Evolutionary conservation across 2,113 vertebrate species (phyloP).

Genomic region (Galbula dea): DNA sequence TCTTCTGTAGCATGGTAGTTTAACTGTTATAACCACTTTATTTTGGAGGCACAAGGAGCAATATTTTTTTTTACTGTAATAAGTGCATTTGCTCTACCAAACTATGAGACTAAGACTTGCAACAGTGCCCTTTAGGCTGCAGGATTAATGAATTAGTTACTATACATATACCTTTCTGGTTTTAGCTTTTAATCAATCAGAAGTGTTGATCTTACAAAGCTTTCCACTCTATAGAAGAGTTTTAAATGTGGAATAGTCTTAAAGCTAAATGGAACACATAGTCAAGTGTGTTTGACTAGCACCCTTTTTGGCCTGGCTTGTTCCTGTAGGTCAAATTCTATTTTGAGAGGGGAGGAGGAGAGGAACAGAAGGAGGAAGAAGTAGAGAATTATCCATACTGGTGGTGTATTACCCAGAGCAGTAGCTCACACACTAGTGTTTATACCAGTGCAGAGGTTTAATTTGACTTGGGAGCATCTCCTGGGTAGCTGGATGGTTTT

Average conservation of each 20-base stretch:
- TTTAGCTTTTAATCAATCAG: background rate
- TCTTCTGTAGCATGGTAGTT: background rate
- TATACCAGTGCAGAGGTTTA: background rate
- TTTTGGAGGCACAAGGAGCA: background rate
- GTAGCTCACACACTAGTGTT: background rate
- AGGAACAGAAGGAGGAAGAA: background rate
- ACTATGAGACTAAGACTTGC: background rate
- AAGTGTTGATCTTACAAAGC: background rate
- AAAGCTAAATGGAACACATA: background rate
- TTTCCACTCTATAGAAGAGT: background rate
- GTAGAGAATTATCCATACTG: background rate
- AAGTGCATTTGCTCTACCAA: background rate
- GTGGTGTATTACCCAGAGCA: background rate
- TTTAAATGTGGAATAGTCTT: background rate
- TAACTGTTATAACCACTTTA: background rate
- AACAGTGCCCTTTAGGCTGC: background rate
- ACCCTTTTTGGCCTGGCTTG: background rate
- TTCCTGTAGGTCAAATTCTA: background rate
- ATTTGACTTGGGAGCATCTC: background rate
- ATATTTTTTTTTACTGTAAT: rapidly evolving
- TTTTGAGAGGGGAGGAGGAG: background rate
- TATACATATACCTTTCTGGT: background rate
- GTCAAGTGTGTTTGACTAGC: background rate
- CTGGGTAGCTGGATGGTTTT: background rate
- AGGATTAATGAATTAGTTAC: background rate